phyloP scores from a whole-genome alignment of 1,140 invertebrate species.

The Nasonia vitripennis region DNA sequence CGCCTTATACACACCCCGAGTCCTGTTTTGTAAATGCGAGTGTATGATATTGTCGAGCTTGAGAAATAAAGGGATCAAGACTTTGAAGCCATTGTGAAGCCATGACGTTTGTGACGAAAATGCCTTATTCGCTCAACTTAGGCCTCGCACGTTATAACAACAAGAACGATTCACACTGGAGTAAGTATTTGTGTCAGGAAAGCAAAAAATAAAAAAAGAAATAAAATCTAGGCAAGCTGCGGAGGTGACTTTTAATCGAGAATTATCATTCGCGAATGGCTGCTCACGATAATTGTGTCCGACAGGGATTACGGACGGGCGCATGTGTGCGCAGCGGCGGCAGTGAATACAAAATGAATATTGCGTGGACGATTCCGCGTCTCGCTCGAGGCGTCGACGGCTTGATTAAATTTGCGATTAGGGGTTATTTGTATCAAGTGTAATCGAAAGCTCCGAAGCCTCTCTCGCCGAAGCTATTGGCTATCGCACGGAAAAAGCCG shows the following conservation, averaged over 20 bases:
- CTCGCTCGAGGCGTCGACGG: background rate
- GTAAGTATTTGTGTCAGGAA: too few species aligned
- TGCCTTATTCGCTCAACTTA: too few species aligned
- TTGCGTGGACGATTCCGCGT: background rate
- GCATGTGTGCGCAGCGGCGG: background rate
- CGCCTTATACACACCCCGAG: background rate
- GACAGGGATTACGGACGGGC: background rate
- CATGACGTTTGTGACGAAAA: too few species aligned
- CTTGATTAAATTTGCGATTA: constrained; percentile 43
- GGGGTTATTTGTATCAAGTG: constrained; percentile 36
- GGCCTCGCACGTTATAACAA: too few species aligned
- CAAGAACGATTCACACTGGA: too few species aligned
- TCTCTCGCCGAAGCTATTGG: background rate
- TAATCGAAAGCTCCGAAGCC: constrained; percentile 18
- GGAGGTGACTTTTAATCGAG: constrained; percentile 6
- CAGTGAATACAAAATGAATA: constrained; percentile 27
- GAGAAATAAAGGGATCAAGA: too few species aligned
- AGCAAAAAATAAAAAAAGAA: background rate
- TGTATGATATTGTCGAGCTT: background rate
- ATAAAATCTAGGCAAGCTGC: background rate
- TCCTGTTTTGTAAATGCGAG: background rate
- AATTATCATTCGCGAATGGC: constrained; percentile 22
- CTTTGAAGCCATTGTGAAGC: too few species aligned
- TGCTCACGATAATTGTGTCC: constrained; percentile 18
- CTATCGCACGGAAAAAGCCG: background rate